Evolutionary conservation across 2,797 vertebrate genomes (phyloP), one percentile per base, ranked within the genome.

Genomic region (Bovichtus variegatus): DNA sequence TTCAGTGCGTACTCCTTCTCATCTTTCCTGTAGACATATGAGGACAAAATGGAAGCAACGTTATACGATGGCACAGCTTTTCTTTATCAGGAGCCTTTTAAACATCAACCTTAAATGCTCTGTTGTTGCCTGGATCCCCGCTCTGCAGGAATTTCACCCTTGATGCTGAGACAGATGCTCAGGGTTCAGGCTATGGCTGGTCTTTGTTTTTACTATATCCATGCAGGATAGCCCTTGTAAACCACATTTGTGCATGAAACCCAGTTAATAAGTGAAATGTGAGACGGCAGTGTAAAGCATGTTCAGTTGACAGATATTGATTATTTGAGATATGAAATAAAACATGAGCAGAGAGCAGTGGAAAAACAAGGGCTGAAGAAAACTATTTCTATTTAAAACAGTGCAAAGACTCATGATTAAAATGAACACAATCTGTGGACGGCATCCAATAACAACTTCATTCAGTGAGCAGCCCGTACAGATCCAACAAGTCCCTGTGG

Each of bases 1-100:
- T 99, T 99, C 94, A 99, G 94, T 93, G 98, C 98, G 95, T 99
- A 99, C 71, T 99, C 98, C 93, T 98, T 99, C 91, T 99, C 97
- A 93, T 99, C 98, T 90, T 97, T 98, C 95, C 98, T 99, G 97
- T 60, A 43, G 77, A 87, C 43, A 84, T 1, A 84, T 73, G 84
- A 47, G 79, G 15, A 86, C 38, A 72, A 57, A 57, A 76, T 2
- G 6, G 23, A 34, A 46, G 12, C 2, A 49, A 34, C 9, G 46
- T 84, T 76, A 87, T 5, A 36, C 40, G 38, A 73, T 4, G 5
- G 57, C 31, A 38, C 15, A 47, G 2, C 41, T 55, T 43, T 68
- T 59, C 9, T 75, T 62, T 38, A 34, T 11, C 44, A 36, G 43
- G 4, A 2, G 41, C 2, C 27, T 38, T 76, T 68, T 62, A n/a